Base-by-base conservation (phyloP, 2,113 vertebrate genomes). In the Regulus satrapa region DNA sequence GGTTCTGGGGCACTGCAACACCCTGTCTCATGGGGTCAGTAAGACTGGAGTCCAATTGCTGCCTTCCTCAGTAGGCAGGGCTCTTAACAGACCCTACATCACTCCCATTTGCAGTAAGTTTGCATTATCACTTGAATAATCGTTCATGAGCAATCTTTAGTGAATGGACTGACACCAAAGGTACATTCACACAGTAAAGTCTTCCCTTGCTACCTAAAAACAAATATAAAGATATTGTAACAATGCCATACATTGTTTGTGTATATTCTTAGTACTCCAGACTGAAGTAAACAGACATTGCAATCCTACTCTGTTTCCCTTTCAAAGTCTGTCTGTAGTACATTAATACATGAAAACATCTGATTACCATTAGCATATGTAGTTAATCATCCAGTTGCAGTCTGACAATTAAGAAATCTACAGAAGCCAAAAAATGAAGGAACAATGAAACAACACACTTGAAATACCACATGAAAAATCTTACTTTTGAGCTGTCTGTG, bases 401-500 rank as follows among this genome's bases (percentile, higher is more conserved):
- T 52, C 48, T 89, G 74, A 71, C n/a, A 68, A 78, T 75, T 75
- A 94, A 78, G 28, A 55, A 74, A 67, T 59, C 25, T 67, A 84
- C 43, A 71, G 66, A 91, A 91, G 56, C 40, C 78, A 89, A 68
- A 88, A 63, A 52, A 51, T 67, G 62, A 91, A 81, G 31, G 56
- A 87, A 40, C 49, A 73, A 31, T 52, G n/a, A 75, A 84, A 75
- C 11, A 88, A 63, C 8, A n/a, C 25, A 13, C 32, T 74, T 64
- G 52, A 93, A 89, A 89, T 68, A 49, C 10, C 43, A 63, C 45
- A 52, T 28, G 45, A 68, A 89, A 81, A 75, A 69, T 17, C 7
- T 19, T 62, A 34, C 32, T 45, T 45, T 64, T 75, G 58, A 85
- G 23, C 18, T 76, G 41, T 23, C 51, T 77, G 10, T 52, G 7